Conservation (phyloP, 2,888 invertebrate genomes). For the Cheilosia impressa region DNA sequence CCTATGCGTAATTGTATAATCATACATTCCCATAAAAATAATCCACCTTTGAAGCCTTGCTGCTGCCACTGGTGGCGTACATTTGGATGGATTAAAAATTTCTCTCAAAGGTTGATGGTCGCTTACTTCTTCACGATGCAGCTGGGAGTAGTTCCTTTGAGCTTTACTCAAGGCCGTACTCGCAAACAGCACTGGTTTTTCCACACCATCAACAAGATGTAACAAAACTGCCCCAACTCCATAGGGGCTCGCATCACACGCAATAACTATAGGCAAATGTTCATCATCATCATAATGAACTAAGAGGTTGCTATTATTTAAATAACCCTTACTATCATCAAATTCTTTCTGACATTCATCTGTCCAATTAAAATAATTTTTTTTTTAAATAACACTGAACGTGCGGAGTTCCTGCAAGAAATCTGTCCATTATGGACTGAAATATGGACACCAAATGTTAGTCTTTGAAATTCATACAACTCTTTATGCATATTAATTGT, state of each 20-base stretch:
- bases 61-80: no score
- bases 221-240: conserved; percentile 8
- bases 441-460: conserved; percentile 4
- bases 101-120: no score
- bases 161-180: conserved; percentile 31
- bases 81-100: no score
- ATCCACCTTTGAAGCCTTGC: no score
- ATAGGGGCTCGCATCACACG: conserved; percentile 15
- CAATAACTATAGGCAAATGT: no score
- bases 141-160: conserved; percentile 33
- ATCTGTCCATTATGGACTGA: conserved; percentile 6
- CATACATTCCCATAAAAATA: no score
- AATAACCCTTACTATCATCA: no score
- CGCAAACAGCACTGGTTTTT: conserved; percentile 39
- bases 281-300: no score
- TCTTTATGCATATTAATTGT: conserved; percentile 38
- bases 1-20: no score
- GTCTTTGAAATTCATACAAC: conserved; percentile 17
- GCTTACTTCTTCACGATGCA: no score
- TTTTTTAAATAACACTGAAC: conserved; percentile 39
- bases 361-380: neutral
- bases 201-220: conserved; percentile 26
- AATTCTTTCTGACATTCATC: no score
- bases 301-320: no score
- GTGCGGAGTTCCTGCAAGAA: conserved; percentile 4